phyloP scores from a whole-genome alignment of 2,113 vertebrate genomes.

The Prolemur simus region DNA sequence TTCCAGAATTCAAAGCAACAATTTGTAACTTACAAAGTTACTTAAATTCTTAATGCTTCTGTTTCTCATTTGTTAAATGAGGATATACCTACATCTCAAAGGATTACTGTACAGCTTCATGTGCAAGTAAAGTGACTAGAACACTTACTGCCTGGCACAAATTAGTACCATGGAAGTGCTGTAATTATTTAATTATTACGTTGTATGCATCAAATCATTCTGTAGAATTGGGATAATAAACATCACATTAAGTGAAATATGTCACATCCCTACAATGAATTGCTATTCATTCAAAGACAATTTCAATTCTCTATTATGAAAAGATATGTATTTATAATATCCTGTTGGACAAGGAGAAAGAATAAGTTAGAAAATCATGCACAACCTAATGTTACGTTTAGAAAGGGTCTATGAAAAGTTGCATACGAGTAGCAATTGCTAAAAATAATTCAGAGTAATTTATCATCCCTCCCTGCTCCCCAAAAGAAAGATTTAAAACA shows the following conservation, averaged over 20 bases:
- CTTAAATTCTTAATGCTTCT: neutral
- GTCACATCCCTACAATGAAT: conserved; percentile 8
- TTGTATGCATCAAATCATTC: neutral
- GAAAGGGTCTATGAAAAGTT: neutral
- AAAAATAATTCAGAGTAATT: conserved; percentile 42
- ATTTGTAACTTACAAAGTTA: neutral
- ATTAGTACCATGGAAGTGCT: neutral
- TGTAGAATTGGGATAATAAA: neutral
- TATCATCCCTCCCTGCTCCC: neutral
- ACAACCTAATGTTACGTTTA: conserved; percentile 16
- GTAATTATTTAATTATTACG: neutral
- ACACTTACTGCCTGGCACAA: neutral
- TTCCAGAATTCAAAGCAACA: conserved; percentile 20
- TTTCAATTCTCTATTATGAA: conserved; percentile 64
- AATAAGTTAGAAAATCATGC: neutral
- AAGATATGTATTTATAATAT: conserved; percentile 56
- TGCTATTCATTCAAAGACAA: conserved; percentile 18
- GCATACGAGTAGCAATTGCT: neutral
- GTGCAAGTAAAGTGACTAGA: neutral
- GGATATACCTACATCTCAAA: neutral
- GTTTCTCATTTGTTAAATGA: conserved; percentile 26
- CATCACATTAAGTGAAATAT: conserved; percentile 40
- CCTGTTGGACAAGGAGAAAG: neutral
- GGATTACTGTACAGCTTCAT: neutral
- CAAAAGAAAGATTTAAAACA: neutral